phyloP scores from a whole-genome alignment of 2,888 invertebrate genomes.

The Protophormia terraenovae region DNA sequence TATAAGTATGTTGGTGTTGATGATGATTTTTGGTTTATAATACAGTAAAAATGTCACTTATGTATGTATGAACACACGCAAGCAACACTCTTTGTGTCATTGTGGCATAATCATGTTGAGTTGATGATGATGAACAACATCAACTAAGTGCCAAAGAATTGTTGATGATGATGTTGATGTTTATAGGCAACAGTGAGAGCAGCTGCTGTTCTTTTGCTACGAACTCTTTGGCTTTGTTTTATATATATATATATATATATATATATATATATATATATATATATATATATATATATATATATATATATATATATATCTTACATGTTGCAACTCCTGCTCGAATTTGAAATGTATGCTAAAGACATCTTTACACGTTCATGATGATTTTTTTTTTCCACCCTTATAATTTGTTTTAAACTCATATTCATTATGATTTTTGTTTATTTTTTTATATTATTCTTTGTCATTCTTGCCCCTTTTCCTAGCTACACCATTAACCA shows the following conservation, averaged over 20 bases:
- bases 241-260: too few relatives aligned
- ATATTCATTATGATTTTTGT: constrained; percentile 28
- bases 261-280: too few relatives aligned
- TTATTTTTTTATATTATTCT: not conserved
- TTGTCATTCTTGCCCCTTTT: not conserved
- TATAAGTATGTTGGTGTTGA: constrained; percentile 21
- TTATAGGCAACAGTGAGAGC: not conserved
- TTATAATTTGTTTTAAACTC: constrained; percentile 41
- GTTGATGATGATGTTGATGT: constrained; percentile 23
- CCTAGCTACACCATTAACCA: constrained; percentile 44
- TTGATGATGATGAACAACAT: constrained; percentile 43
- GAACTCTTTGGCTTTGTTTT: not conserved
- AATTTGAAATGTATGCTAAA: not conserved
- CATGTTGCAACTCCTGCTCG: not conserved
- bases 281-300: too few relatives aligned
- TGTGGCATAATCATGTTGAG: constrained; percentile 58
- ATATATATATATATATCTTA: too few relatives aligned
- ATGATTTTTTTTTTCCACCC: not conserved
- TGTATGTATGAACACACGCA: not conserved
- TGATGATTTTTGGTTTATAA: constrained; percentile 52
- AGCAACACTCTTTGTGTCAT: constrained; percentile 36
- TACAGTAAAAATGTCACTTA: constrained; percentile 58
- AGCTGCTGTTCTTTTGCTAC: not conserved
- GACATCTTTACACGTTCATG: constrained; percentile 39
- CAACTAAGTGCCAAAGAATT: too few relatives aligned